Base-by-base conservation (phyloP, 2,797 vertebrate genomes). In the Eleutherodactylus coqui region DNA sequence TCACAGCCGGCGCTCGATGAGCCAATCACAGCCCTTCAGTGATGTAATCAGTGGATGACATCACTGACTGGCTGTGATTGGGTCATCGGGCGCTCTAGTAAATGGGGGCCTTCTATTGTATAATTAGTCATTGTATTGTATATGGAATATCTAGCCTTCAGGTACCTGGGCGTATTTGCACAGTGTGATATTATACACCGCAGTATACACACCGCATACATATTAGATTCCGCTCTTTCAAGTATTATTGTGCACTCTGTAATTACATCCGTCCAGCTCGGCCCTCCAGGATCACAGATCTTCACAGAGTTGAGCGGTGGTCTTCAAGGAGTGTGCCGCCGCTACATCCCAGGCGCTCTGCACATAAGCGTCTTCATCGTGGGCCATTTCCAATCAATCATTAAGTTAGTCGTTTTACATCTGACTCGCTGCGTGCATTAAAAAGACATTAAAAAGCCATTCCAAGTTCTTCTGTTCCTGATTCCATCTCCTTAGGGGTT, bases 361-460 rank as follows among this genome's bases (percentile, higher is more conserved):
- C 29, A 75, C 72, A 27, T 58, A 60, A 19, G 29, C 36, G 11
- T 24, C 55, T 64, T 72, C 21, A 53, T 55, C 47, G 24, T 62
- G 70, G 47, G 21, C 64, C 32, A 17, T 72, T 51, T 84, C 72
- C 72, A 76, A 84, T 84, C 72, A 84, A 64, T 76, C 72, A 84
- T 64, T 45, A 49, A 49, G 27, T 49, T 62, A 43, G 67, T 82
- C 64, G 55, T 72, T 72, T 72, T 72, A 55, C 47, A 53, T 72
- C 80, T 72, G 64, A 82, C 64, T 82, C 80, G 43, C 67, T 75
- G 45, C 41, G 62, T 82, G 67, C 80, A 82, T 82, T 82, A 82
- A 82, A 82, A 72, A 67, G 43, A 36, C 67, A 53, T 82, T 82
- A 72, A 64, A 82, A 53, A 82, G 80, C 49, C 45, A 82, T 72